Percentiles rank a stretch among this genome's conserved stretches.
Conservation (phyloP, 1,140 invertebrate genomes). For the Cephus cinctus region DNA sequence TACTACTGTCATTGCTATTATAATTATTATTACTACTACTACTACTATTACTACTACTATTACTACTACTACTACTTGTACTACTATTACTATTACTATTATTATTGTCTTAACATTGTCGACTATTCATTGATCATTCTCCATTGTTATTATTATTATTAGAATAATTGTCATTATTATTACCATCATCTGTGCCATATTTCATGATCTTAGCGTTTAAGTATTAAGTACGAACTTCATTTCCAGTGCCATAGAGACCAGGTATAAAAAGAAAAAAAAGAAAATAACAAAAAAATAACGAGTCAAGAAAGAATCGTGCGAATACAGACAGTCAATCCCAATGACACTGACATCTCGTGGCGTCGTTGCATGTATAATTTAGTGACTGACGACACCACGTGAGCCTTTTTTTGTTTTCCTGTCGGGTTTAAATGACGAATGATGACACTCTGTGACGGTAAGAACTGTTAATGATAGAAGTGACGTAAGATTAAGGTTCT, state of each 20-base stretch:
- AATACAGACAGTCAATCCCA: not conserved
- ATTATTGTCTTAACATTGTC: not conserved
- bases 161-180: not conserved
- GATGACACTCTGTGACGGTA: too few relatives aligned
- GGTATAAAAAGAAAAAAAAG: not conserved
- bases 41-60: not conserved
- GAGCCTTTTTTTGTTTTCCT: too few relatives aligned
- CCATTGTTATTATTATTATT: not conserved
- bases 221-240: not conserved
- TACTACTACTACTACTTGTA: not conserved
- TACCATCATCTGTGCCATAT: not conserved
- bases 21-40: constrained; percentile 7
- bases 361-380: too few relatives aligned
- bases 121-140: not conserved
- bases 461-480: too few relatives aligned
- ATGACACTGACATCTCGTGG: not conserved
- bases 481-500: too few relatives aligned
- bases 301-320: not conserved
- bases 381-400: too few relatives aligned
- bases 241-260: not conserved
- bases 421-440: too few relatives aligned
- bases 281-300: not conserved
- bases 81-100: not conserved
- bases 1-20: constrained; percentile 7
- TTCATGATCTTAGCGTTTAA: too few relatives aligned